These are phyloP conservation scores for Automeris io DNA, from an alignment of 2,888 invertebrate genomes.

Conservation along the genomic window DNA sequence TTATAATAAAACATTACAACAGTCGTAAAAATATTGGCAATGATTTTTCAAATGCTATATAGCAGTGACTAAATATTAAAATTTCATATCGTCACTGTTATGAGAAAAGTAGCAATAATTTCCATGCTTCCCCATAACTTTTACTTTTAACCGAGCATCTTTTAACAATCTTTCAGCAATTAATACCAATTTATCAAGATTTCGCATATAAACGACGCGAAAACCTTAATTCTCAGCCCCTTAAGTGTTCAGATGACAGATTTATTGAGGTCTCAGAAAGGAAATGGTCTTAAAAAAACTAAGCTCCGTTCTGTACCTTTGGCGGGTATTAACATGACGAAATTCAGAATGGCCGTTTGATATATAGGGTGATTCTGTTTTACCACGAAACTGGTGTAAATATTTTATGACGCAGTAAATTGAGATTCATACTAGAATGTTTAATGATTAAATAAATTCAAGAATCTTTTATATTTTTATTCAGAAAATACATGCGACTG, in stretches of 20 bases:
- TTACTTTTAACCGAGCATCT: neutral
- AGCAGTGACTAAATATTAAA: too few relatives aligned
- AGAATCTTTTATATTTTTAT: neutral
- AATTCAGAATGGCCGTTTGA: constrained; percentile 30
- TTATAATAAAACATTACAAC: too few relatives aligned
- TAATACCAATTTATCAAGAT: constrained; percentile 41
- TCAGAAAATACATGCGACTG: too few relatives aligned
- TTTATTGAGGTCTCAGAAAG: constrained; percentile 53
- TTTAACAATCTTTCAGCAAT: constrained; percentile 21
- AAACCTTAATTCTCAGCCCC: constrained; percentile 37
- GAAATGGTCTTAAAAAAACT: constrained; percentile 29
- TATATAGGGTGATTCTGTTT: constrained; percentile 39
- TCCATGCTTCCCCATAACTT: too few relatives aligned
- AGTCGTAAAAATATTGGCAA: too few relatives aligned
- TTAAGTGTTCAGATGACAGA: constrained; percentile 47
- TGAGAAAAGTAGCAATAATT: too few relatives aligned
- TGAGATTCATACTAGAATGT: neutral
- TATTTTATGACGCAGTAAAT: constrained; percentile 2
- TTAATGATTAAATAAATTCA: neutral
- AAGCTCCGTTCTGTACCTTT: constrained; percentile 35
- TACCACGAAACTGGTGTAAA: neutral
- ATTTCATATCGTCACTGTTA: too few relatives aligned
- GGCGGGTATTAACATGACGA: constrained; percentile 47
- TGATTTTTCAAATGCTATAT: too few relatives aligned
- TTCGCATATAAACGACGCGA: constrained; percentile 40